Conservation (phyloP, 2,113 vertebrate genomes). For the Microcebus jonahi region DNA sequence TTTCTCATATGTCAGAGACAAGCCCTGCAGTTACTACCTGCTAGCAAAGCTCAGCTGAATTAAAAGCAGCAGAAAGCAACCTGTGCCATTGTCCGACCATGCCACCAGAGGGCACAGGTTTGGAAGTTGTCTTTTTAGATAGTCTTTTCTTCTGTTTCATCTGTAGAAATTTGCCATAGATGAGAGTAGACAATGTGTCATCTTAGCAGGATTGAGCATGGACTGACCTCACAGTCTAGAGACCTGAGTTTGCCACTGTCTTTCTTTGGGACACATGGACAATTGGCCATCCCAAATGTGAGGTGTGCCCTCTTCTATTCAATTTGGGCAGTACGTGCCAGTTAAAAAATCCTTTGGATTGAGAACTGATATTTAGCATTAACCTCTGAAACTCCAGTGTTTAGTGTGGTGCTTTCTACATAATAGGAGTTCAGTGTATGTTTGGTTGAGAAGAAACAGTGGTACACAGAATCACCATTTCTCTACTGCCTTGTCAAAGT, state of each 20-base stretch:
- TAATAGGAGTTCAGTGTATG: background rate
- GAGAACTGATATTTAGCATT: background rate
- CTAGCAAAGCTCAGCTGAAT: background rate
- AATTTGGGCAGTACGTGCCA: background rate
- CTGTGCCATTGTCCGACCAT: background rate
- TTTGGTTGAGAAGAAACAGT: conserved; percentile 15
- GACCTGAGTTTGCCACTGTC: background rate
- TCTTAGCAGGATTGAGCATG: background rate
- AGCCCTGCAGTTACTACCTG: background rate
- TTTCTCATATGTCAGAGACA: background rate
- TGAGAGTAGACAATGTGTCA: background rate
- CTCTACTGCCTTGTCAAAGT: background rate
- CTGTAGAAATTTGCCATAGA: background rate
- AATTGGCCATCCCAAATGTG: background rate
- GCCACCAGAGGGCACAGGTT: conserved; percentile 54
- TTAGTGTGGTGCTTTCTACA: background rate
- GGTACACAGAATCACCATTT: background rate
- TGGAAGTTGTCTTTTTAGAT: conserved; percentile 25
- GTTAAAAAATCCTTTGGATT: background rate
- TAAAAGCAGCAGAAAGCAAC: background rate
- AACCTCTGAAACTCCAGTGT: background rate
- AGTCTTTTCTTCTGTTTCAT: background rate
- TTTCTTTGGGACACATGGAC: background rate
- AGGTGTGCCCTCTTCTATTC: background rate
- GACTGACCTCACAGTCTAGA: background rate